Base-by-base conservation (phyloP, 2,113 vertebrate genomes). In the Pogona vitticeps region DNA sequence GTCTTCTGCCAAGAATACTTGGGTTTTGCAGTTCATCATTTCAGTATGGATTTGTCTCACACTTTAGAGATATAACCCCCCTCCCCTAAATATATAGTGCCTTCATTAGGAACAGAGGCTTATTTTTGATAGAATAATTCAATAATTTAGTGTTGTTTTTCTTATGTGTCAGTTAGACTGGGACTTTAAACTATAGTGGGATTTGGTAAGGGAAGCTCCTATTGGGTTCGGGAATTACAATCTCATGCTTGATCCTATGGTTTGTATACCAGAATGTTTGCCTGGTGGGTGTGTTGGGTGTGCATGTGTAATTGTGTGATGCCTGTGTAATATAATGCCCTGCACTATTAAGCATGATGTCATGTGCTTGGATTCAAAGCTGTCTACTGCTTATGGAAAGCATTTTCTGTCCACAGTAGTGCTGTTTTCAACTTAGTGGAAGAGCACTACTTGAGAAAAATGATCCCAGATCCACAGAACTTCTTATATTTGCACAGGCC, bases 1-100 rank as follows among this genome's bases (percentile, higher is more conserved):
- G 90, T 96, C 89, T 93, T 93, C 93, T 96, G 95, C 95, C 95
- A 96, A 91, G 93, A 95, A 94, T 93, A 91, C 89, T 95, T 96
- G 94, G 89, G 91, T 95, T 94, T 91, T 71, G 75, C 26, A 93
- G 94, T 94, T 95, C 84, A 91, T 96, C 94, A 92, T 96, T 97
- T 96, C 91, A 88, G 84, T 94, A 70, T 89, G 89, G 90, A 95
- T 95, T 95, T 96, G 86, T 89, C 87, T 93, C 90, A 92, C 91
- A 87, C 90, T 93, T 94, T 90, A 94, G 90, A 88, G 87, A 92
- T 77, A 84, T 33, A 78, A 52, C 40, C 31, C n/a, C n/a, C 42
- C 40, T 86, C 38, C 59, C 40, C 2, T 80, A 89, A 83, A 31
- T 26, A 82, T 76, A 21, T 31, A 88, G 28, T 61, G 88, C 3